phyloP scores from a whole-genome alignment of 2,113 vertebrate genomes.

The Erythrolamprus reginae region DNA sequence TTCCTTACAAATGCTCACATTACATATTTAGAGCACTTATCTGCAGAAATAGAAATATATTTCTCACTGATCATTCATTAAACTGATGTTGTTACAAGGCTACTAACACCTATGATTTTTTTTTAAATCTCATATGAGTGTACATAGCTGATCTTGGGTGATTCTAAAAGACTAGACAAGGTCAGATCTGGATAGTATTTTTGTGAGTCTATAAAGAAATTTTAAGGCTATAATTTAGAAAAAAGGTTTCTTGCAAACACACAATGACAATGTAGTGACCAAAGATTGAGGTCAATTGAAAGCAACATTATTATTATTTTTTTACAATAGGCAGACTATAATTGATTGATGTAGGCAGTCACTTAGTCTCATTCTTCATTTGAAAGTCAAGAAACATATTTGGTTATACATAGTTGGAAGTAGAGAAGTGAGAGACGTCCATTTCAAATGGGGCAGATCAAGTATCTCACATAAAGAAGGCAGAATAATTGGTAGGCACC shows the following conservation, averaged over 20 bases:
- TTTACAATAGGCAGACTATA: not conserved
- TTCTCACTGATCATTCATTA: not conserved
- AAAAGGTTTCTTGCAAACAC: not conserved
- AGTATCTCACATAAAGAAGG: not conserved
- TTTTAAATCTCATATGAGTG: not conserved
- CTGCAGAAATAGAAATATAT: not conserved
- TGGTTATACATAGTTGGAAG: not conserved
- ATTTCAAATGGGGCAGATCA: not conserved
- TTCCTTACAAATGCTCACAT: not conserved
- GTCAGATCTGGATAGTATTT: not conserved
- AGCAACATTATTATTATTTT: not conserved
- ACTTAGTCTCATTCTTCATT: not conserved
- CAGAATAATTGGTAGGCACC: not conserved
- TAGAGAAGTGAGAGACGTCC: not conserved
- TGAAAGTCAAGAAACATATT: not conserved
- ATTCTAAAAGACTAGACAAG: not conserved
- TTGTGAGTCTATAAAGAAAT: not conserved
- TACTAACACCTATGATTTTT: not conserved
- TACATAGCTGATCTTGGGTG: not conserved
- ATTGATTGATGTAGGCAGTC: not conserved
- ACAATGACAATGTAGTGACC: not conserved
- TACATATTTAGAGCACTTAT: not conserved
- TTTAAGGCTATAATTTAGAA: not conserved
- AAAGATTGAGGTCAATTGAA: not conserved
- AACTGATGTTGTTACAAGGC: not conserved